phyloP scores from a whole-genome alignment of 2,113 vertebrate species.

The Ophiodon elongatus region DNA sequence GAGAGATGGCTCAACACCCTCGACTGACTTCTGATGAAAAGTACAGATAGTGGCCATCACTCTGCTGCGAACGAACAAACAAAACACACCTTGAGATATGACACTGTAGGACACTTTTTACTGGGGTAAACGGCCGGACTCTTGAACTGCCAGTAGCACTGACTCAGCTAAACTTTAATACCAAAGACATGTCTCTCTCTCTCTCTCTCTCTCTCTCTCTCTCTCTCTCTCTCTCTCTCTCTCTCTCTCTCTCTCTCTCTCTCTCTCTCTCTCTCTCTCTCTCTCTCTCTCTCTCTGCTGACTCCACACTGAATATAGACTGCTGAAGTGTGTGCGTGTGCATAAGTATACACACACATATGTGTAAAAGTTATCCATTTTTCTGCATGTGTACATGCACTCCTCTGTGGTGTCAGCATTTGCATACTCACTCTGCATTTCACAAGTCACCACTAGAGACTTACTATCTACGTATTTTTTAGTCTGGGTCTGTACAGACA shows the following conservation, averaged over 20 bases:
- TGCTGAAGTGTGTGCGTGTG: conserved; percentile 41
- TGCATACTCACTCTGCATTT: conserved; percentile 49
- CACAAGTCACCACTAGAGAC: conserved; percentile 27
- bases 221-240: conserved; percentile 39
- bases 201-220: conserved; percentile 50
- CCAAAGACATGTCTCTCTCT: conserved; percentile 50
- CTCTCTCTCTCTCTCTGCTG: conserved; percentile 68
- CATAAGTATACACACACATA: background rate
- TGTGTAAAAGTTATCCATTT: conserved; percentile 26
- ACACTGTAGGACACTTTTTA: conserved; percentile 31
- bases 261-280: conserved; percentile 27
- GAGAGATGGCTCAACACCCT: conserved; percentile 72
- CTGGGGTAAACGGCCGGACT: conserved; percentile 51
- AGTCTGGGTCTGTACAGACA: conserved; percentile 7
- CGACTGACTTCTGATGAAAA: conserved; percentile 78
- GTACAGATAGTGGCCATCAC: conserved; percentile 70
- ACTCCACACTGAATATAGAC: conserved; percentile 56
- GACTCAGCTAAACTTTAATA: conserved; percentile 73
- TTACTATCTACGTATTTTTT: conserved; percentile 29
- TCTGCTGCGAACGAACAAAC: conserved; percentile 68
- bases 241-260: conserved; percentile 61
- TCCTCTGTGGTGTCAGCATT: conserved; percentile 42
- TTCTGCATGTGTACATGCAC: conserved; percentile 20
- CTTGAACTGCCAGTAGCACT: conserved; percentile 58
- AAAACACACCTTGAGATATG: conserved; percentile 40